Conservation (phyloP, 2,888 invertebrate species). For the Germaria angustata region DNA sequence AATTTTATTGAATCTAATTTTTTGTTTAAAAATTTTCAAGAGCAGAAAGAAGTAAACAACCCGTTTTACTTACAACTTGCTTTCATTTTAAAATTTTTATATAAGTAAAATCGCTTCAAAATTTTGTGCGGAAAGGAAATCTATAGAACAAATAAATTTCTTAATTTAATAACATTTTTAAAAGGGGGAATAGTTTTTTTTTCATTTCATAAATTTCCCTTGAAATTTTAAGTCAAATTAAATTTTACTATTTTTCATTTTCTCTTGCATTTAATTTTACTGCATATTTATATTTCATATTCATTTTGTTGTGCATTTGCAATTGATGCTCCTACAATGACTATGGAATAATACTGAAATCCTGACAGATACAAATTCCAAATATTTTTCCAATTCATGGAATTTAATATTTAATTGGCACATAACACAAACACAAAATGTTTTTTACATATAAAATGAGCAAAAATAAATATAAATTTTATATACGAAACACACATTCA, state of each 20-base stretch:
- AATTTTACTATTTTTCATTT: not conserved
- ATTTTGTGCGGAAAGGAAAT: too few species aligned
- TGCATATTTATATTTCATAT: slow-evolving; percentile 1
- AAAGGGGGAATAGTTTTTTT: too few species aligned
- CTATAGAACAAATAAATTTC: too few species aligned
- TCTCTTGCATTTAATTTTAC: slow-evolving; percentile 25
- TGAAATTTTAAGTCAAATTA: too few species aligned
- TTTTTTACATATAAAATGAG: slow-evolving; percentile 12
- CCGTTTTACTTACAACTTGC: not conserved
- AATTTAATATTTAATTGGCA: slow-evolving; percentile 65
- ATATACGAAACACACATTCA: too few species aligned
- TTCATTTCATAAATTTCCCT: too few species aligned
- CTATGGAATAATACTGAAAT: not conserved
- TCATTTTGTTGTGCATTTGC: not conserved
- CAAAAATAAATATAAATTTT: not conserved
- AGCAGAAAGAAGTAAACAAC: not conserved
- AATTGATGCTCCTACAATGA: not conserved
- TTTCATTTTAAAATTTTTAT: too few species aligned
- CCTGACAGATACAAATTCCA: slow-evolving; percentile 19
- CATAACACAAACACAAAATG: slow-evolving; percentile 45
- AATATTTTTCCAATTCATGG: slow-evolving; percentile 61
- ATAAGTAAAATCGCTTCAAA: too few species aligned
- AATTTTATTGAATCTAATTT: slow-evolving; percentile 31
- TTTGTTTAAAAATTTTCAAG: not conserved
- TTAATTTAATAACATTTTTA: too few species aligned